phyloP scores from a whole-genome alignment of 2,888 invertebrate species.

The Hypolimnas misippus region DNA sequence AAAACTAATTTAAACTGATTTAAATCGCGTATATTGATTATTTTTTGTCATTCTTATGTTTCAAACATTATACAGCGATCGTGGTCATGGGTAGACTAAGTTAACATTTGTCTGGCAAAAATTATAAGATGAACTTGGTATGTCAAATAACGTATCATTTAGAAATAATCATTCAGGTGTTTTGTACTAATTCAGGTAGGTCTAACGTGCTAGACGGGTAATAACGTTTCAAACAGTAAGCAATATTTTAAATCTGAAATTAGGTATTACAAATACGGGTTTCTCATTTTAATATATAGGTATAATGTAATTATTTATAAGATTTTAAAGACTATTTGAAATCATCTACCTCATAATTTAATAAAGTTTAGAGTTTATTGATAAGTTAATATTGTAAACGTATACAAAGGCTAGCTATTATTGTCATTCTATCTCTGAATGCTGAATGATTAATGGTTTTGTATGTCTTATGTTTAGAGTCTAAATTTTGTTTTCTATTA shows the following conservation, averaged over 20 bases:
- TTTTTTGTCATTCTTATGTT: too few relatives aligned
- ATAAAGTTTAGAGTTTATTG: conserved; percentile 75
- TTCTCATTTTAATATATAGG: conserved; percentile 56
- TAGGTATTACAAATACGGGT: conserved; percentile 54
- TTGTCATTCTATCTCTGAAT: conserved; percentile 63
- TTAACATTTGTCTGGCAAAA: too few relatives aligned
- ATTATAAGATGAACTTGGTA: too few relatives aligned
- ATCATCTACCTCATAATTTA: conserved; percentile 83
- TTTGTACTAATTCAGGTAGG: too few relatives aligned
- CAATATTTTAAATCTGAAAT: conserved; percentile 40
- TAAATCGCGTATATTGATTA: too few relatives aligned
- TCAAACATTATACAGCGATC: too few relatives aligned
- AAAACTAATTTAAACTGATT: too few relatives aligned
- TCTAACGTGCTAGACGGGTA: too few relatives aligned
- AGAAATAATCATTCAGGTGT: too few relatives aligned
- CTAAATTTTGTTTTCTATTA: conserved; percentile 79
- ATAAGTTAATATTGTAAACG: conserved; percentile 73
- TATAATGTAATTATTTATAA: conserved; percentile 65
- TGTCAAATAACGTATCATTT: too few relatives aligned
- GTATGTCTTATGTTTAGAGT: conserved; percentile 76
- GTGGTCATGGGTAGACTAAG: too few relatives aligned
- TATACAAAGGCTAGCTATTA: conserved; percentile 71
- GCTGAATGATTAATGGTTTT: conserved; percentile 67
- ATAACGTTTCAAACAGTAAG: conserved; percentile 12
- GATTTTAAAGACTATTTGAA: conserved; percentile 78